Base-by-base conservation (phyloP, 2,888 invertebrate species). In the Pachymerium ferrugineum region DNA sequence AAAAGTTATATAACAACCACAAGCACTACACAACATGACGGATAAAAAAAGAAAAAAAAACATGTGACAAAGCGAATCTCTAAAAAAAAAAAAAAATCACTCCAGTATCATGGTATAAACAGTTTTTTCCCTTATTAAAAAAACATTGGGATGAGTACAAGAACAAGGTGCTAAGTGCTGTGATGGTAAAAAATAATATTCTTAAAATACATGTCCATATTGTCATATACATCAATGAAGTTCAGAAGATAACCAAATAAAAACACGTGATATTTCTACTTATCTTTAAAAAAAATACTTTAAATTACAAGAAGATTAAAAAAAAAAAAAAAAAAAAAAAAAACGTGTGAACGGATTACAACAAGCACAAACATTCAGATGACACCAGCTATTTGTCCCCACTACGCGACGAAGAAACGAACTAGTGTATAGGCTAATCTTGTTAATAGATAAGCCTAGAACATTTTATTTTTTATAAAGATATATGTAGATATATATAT, bases 341-440 rank as follows among this genome's bases (percentile, higher is more conserved):
- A 47, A 47, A 38, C 3, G 47, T 47, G 47, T 47, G 47, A 47
- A 16, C 16, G 47, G 47, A 47, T 47, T 19, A 47, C 47, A 47
- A 19, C n/a, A n/a, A n/a, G n/a, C 47, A 47, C 47, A 47, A 47
- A 47, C 47, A 47, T 47, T 47, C 47, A 47, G 47, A 47, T 16
- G 47, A 47, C 47, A 47, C 47, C 47, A 47, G 47, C 47, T 19
- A 47, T 47, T 47, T 47, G 47, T 47, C 47, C 47, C 47, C 47
- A 47, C 47, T 47, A 19, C 47, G 47, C 47, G 16, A 47, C 19
- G 47, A 47, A 47, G 47, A 47, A n/a, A 16, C 16, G 47, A 47
- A 47, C 47, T 47, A 1, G n/a, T n/a, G 16, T 47, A 47, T 16
- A 10, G 47, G 16, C 47, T n/a, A n/a, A n/a, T n/a, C n/a, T n/a